phyloP scores from a whole-genome alignment of 2,797 vertebrate species.

The Melanotaenia parkinsoni region DNA sequence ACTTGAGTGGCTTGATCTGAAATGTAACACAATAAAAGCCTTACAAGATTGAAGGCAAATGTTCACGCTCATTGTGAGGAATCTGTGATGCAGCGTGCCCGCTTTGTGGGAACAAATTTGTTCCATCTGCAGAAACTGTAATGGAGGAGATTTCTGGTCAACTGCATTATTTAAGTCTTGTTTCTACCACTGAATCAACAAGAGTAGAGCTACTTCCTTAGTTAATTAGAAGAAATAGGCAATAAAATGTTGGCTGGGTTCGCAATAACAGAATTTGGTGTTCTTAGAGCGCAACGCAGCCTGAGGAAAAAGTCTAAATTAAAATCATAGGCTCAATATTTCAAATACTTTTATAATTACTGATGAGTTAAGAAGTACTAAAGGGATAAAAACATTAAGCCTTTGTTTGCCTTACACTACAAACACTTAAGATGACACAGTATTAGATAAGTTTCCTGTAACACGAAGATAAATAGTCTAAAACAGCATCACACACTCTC shows the following conservation, averaged over 20 bases:
- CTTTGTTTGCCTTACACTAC: neutral
- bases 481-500: neutral
- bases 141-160: conserved; percentile 4
- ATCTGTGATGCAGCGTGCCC: neutral
- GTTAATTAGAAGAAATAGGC: too few species aligned
- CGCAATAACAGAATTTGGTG: too few species aligned
- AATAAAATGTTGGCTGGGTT: too few species aligned
- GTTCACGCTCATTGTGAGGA: neutral
- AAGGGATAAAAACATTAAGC: too few species aligned
- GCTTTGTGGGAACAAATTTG: neutral
- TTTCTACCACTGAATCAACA: neutral
- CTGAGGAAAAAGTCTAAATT: neutral
- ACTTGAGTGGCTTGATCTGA: conserved; percentile 8
- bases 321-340: neutral
- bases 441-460: neutral
- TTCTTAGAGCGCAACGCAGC: neutral
- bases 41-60: neutral
- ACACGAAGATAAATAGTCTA: neutral
- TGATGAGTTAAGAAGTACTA: too few species aligned
- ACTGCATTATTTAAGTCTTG: conserved; percentile 2
- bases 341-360: neutral
- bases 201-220: neutral
- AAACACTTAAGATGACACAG: neutral
- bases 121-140: neutral
- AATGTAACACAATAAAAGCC: neutral